Base-by-base conservation (phyloP, 2,113 vertebrate species). In the Hyperopisus bebe region DNA sequence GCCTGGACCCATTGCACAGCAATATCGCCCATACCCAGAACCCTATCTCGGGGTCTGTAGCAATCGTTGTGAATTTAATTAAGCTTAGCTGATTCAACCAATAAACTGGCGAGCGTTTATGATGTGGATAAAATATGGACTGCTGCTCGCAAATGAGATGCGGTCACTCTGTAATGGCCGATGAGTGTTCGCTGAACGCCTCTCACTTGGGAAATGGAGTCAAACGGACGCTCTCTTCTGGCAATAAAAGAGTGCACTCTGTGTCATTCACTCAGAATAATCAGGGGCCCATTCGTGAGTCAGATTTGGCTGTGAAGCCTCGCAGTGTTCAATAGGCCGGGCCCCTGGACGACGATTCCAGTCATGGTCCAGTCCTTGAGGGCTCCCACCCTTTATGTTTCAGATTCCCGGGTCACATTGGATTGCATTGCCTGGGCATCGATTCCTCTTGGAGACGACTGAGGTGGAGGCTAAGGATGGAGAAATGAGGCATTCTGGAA, bases 391-490 rank as follows among this genome's bases (percentile, higher is more conserved):
- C 13, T 47, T 86, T 53, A 53, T 53, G 21, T 53, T 35, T 58
- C 86, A 62, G 17, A 42, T 46, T 35, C 53, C 51, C 19, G 51
- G 48, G 31, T 51, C 46, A 91, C 83, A 92, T 92, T 90, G 92
- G 66, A 89, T 50, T 90, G 42, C 91, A 92, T 90, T 86, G 91
- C 92, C 90, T 48, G 46, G 53, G 91, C 90, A 92, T 93, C 90
- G 90, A 92, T 94, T 74, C 89, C 66, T 91, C 90, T 90, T 88
- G 62, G 90, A 93, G 90, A 91, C 90, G 90, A 90, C 89, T 90
- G 91, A 90, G 91, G 93, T 92, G 91, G 92, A 92, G 90, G 92
- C 55, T 92, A 90, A 90, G 92, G 62, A 87, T 88, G 53, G 83
- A 84, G 88, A 62, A 80, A 58, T 90, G 5, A 93, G 89, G 31